Evolutionary conservation across 1,140 invertebrate genomes (phyloP).

Genomic region (Doryteuthis pealeii): DNA sequence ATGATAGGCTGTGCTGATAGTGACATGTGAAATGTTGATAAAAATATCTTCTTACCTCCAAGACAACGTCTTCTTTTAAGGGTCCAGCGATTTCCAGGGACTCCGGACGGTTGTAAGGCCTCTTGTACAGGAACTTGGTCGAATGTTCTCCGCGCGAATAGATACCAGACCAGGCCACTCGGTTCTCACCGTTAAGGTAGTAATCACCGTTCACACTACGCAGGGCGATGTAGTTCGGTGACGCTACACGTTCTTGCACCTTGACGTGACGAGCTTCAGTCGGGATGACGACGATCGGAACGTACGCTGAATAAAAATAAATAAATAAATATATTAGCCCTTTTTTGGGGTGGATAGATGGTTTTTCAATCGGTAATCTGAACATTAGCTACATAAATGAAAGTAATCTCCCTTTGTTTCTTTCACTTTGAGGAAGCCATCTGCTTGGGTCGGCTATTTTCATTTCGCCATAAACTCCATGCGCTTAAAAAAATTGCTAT

Average conservation of each 20-base stretch:
- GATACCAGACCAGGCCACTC: conserved; percentile 36
- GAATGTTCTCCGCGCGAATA: conserved; percentile 30
- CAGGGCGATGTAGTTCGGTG: conserved; percentile 33
- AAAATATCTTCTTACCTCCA: conserved; percentile 65
- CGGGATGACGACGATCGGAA: conserved; percentile 33
- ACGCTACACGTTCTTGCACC: conserved; percentile 25
- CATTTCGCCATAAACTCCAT: too few relatives aligned
- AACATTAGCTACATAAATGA: too few relatives aligned
- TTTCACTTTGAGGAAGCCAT: too few relatives aligned
- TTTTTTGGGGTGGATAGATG: too few relatives aligned
- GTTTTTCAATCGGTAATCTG: too few relatives aligned
- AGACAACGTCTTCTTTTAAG: conserved; percentile 62
- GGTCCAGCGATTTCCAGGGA: conserved; percentile 64
- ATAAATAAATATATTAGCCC: too few relatives aligned
- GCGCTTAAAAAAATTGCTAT: too few relatives aligned
- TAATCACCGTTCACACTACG: conserved; percentile 41
- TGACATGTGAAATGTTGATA: too few relatives aligned
- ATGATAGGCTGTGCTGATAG: too few relatives aligned
- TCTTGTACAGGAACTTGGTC: conserved; percentile 61
- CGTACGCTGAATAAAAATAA: conserved; percentile 30
- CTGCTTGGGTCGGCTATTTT: too few relatives aligned
- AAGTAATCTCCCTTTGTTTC: too few relatives aligned
- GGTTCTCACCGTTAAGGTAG: conserved; percentile 45
- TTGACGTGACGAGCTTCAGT: conserved; percentile 28
- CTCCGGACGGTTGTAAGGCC: conserved; percentile 57